These are phyloP conservation scores for Lophius americanus DNA, from an alignment of 2,797 vertebrate species.

Conservation along the genomic window DNA sequence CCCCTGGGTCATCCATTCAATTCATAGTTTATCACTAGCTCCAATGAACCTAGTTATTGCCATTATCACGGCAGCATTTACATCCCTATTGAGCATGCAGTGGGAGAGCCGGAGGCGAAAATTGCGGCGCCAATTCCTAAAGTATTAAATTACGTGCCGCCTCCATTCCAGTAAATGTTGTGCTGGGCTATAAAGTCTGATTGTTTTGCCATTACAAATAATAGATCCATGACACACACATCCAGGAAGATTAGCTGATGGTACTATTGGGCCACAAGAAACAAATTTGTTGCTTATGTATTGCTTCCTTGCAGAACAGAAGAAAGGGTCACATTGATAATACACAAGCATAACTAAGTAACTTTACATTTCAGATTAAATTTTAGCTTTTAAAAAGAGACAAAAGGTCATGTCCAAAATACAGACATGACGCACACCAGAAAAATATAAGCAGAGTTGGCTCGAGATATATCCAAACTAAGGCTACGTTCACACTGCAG, in stretches of 20 bases:
- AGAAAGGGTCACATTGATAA: slow-evolving; percentile 25
- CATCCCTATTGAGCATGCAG: slow-evolving; percentile 78
- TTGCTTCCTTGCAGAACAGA: slow-evolving; percentile 50
- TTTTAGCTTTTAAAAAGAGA: neutral
- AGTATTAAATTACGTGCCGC: slow-evolving; percentile 82
- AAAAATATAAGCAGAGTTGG: no score
- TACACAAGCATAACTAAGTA: slow-evolving; percentile 9
- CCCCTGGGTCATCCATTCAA: slow-evolving; percentile 77
- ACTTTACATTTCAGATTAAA: slow-evolving; percentile 1
- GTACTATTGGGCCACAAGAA: slow-evolving; percentile 65
- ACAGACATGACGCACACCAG: no score
- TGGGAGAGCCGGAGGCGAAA: slow-evolving; percentile 73
- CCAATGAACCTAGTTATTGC: slow-evolving; percentile 81
- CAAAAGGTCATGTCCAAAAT: neutral
- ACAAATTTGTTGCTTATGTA: slow-evolving; percentile 68
- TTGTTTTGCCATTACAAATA: slow-evolving; percentile 87
- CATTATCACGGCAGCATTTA: slow-evolving; percentile 83
- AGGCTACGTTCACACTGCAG: no score
- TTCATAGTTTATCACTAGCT: slow-evolving; percentile 79
- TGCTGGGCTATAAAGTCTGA: slow-evolving; percentile 84
- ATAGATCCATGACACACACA: slow-evolving; percentile 76
- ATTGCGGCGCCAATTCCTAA: slow-evolving; percentile 78
- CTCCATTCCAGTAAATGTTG: slow-evolving; percentile 77
- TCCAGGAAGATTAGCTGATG: slow-evolving; percentile 76
- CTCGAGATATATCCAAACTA: no score